Conservation (phyloP, 2,113 vertebrate genomes). For the Oncorhynchus tshawytscha region DNA sequence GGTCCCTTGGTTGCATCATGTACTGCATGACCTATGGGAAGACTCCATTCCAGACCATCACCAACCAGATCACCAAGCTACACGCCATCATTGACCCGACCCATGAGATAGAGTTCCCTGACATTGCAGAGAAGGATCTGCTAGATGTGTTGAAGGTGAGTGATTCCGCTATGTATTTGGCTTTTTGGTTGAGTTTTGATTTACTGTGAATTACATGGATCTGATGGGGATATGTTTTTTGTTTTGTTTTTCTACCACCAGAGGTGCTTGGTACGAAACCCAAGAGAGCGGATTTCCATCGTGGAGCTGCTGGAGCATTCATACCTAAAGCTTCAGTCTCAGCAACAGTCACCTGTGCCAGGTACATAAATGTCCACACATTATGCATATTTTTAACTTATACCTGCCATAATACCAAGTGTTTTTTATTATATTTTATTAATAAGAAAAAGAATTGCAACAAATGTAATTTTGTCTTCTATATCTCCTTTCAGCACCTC, state of each 20-base stretch:
- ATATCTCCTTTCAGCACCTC: neutral
- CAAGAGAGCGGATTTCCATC: constrained; percentile 89
- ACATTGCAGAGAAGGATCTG: constrained; percentile 90
- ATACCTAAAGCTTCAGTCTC: constrained; percentile 84
- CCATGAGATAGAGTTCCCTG: constrained; percentile 86
- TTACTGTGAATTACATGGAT: neutral
- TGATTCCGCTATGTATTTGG: neutral
- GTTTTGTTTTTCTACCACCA: constrained; percentile 40
- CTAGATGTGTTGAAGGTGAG: constrained; percentile 90
- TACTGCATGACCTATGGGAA: constrained; percentile 96
- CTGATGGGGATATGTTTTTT: neutral
- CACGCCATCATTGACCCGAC: constrained; percentile 90
- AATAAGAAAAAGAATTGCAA: neutral
- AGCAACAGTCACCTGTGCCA: constrained; percentile 69
- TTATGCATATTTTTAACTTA: neutral
- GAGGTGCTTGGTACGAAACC: constrained; percentile 88
- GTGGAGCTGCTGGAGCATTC: constrained; percentile 85
- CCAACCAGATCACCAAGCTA: constrained; percentile 89
- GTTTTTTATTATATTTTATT: neutral
- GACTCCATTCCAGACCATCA: constrained; percentile 96
- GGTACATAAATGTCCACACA: constrained; percentile 65
- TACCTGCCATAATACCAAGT: neutral
- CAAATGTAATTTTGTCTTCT: neutral
- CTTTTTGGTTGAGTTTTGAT: neutral
- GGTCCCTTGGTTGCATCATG: constrained; percentile 96